Conservation (phyloP, 2,797 vertebrate genomes). For the Trematomus bernacchii region DNA sequence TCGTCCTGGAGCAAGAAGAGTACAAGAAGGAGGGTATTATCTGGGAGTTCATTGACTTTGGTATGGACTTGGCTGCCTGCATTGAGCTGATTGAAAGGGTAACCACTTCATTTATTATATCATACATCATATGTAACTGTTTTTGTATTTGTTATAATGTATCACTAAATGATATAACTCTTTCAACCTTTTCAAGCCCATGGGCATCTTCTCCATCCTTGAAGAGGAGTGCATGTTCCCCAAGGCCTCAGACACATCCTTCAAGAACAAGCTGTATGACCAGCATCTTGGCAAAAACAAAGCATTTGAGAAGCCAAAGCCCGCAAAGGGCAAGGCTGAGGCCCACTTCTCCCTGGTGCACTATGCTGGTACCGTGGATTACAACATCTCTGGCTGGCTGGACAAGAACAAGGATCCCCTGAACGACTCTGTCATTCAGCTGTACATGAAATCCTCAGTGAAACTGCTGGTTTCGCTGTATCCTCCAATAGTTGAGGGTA, state of each 20-base stretch:
- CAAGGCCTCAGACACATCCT: slow-evolving; percentile 88
- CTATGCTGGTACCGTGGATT: slow-evolving; percentile 93
- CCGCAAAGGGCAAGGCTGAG: slow-evolving; percentile 88
- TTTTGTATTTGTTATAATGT: background rate
- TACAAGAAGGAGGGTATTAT: slow-evolving; percentile 86
- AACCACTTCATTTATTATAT: background rate
- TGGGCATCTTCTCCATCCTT: slow-evolving; percentile 85
- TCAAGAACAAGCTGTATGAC: slow-evolving; percentile 92
- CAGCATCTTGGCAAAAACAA: slow-evolving; percentile 90
- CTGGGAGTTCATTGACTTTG: slow-evolving; percentile 89
- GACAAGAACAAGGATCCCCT: slow-evolving; percentile 95
- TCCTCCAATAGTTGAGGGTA: slow-evolving; percentile 82
- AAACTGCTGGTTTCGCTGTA: slow-evolving; percentile 86
- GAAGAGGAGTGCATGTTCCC: slow-evolving; percentile 96
- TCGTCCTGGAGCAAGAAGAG: slow-evolving; percentile 86
- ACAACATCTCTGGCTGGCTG: slow-evolving; percentile 91
- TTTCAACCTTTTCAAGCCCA: slow-evolving; percentile 76
- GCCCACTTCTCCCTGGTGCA: slow-evolving; percentile 91
- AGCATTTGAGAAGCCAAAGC: slow-evolving; percentile 93
- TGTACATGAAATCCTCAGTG: slow-evolving; percentile 89
- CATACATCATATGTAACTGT: too few relatives aligned
- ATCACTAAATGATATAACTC: background rate
- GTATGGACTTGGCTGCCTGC: slow-evolving; percentile 88
- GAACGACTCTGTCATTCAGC: slow-evolving; percentile 90
- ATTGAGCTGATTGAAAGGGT: slow-evolving; percentile 88